Evolutionary conservation across 2,797 vertebrate genomes (phyloP).

Genomic region (Notolabrus celidotus): DNA sequence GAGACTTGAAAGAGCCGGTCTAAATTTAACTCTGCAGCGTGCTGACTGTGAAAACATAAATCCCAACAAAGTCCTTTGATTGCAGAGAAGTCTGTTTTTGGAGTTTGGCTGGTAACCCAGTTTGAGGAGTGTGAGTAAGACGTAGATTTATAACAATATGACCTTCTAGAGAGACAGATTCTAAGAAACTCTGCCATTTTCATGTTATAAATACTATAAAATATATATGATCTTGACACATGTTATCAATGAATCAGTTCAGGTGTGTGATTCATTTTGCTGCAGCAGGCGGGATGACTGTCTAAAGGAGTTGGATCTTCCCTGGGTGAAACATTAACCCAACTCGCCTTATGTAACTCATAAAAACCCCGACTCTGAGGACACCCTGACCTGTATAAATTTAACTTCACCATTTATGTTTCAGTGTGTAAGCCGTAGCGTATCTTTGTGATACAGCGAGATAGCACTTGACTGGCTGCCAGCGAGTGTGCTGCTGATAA

Average conservation of each 20-base stretch:
- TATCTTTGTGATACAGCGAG: slow-evolving; percentile 39
- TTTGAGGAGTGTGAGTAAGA: not conserved
- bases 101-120: slow-evolving; percentile 2
- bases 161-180: too few relatives aligned
- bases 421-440: slow-evolving; percentile 21
- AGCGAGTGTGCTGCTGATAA: slow-evolving; percentile 34
- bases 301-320: not conserved
- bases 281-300: not conserved
- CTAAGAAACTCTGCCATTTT: not conserved
- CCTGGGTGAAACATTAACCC: not conserved
- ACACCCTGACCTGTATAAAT: slow-evolving; percentile 32
- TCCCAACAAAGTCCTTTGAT: not conserved
- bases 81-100: not conserved
- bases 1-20: slow-evolving; percentile 2
- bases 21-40: not conserved
- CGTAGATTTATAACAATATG: not conserved
- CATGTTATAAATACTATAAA: too few relatives aligned
- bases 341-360: slow-evolving; percentile 12
- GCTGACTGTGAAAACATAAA: not conserved
- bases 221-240: too few relatives aligned
- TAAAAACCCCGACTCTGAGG: slow-evolving; percentile 21
- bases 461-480: slow-evolving; percentile 44
- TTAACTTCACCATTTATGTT: slow-evolving; percentile 42
- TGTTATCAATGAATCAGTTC: not conserved
- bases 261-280: not conserved